Base-by-base conservation (phyloP, 1,140 invertebrate genomes). In the Drosophila gunungcola region DNA sequence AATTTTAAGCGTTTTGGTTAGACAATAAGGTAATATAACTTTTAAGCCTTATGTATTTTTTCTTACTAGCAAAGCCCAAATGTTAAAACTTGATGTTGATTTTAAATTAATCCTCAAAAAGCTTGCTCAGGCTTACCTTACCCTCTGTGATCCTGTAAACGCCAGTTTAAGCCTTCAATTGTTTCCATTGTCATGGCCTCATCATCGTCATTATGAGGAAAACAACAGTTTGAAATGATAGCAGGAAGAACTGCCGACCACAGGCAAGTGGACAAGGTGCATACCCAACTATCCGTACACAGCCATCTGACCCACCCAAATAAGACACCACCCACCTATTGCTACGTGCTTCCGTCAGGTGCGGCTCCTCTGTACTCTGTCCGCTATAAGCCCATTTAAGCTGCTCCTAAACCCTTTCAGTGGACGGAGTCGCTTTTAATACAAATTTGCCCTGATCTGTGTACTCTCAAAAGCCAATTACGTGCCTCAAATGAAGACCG, bases 381-480 rank as follows among this genome's bases (percentile, higher is more conserved):
- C 69, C 78, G 54, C 51, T 83, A 73, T 83, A 89, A 83, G 84
- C 84, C 70, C 79, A 79, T 68, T 83, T 89, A 89, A 88, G 84
- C 84, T 63, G 67, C 48, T 65, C 72, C 64, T 89, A 89, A 88
- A 88, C 79, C 83, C 84, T 80, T 88, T 82, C 78, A 73, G 56
- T 70, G 61, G 46, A 45, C 67, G 52, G 69, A 89, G 75, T 63
- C 73, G 62, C 68, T 61, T 82, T 85, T 88, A 88, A 89, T 83
- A 89, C 79, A 89, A 88, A 89, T 88, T 86, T 86, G 65, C 72
- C 63, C 38, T 52, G 72, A 53, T 48, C 27, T 74, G 70, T 49
- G 72, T 65, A 77, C 82, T 86, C 76, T 86, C 62, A 77, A 88
- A 89, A 89, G 83, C 79, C 83, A 88, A 88, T 88, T 88, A 88